Base-by-base conservation (phyloP, 2,888 invertebrate species). In the Caenorhabditis imperialis region DNA sequence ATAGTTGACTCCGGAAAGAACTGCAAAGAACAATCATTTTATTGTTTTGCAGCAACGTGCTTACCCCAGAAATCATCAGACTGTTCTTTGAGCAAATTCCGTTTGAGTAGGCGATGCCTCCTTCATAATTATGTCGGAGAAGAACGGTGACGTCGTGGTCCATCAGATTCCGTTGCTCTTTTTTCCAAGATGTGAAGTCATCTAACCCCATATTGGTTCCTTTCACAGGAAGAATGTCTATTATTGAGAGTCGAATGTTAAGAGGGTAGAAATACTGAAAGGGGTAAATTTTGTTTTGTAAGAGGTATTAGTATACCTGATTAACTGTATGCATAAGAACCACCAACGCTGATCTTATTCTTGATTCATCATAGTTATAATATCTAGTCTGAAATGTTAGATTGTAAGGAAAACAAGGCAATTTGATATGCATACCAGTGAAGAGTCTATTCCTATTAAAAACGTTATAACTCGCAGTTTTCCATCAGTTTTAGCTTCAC, bases 31-130 rank as follows among this genome's bases (percentile, higher is more conserved):
- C 22, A 30, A 37, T 14, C 18, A 16, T 18, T 48, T 47, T 47
- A n/a, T 35, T 12, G 27, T 27, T n/a, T n/a, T n/a, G n/a, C n/a
- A n/a, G n/a, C n/a, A n/a, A n/a, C n/a, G n/a, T 61, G 30, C 69
- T 72, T 7, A 81, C 81, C n/a, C 81, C 81, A 40, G 77, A 74
- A 33, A 81, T 61, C 51, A 78, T 76, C 10, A 81, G 53, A 33
- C 69, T 75, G 33, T 75, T 75, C 7, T 76, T 69, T 20, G 75
- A 75, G 38, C 81, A 81, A 6, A 76, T 69, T 30, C 79, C 79
- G 50, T 78, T 73, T 0, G 75, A 74, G 40, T 77, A 80, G 1
- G 81, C 79, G 27, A 80, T 81, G 8, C 81, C 81, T 30, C 81
- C 81, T 47, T 81, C 81, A 70, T 78, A 80, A 37, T 78, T 72